These are phyloP conservation scores for Cairina moschata DNA, from an alignment of 2,113 vertebrate species.

Conservation along the genomic window DNA sequence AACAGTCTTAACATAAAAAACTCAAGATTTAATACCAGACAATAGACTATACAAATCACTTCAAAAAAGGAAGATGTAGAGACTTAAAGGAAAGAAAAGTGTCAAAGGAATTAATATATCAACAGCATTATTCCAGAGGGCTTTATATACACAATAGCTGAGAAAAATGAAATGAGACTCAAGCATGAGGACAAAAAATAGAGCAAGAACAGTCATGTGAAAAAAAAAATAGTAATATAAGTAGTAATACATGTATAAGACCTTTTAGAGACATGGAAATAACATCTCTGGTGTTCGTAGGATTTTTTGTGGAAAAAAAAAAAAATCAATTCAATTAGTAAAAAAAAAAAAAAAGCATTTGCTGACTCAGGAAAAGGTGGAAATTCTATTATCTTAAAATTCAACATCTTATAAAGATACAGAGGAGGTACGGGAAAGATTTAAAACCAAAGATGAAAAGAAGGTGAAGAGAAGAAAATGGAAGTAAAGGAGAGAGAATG, in stretches of 20 bases:
- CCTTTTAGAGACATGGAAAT: background rate
- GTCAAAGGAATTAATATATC: background rate
- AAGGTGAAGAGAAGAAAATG: accelerated
- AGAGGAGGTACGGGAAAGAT: background rate
- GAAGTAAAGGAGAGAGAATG: background rate
- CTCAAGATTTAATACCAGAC: background rate
- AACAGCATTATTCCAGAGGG: background rate
- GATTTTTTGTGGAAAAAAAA: background rate
- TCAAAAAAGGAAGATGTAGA: background rate
- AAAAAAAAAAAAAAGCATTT: background rate
- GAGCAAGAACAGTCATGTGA: background rate
- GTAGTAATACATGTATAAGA: background rate
- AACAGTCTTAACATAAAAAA: background rate
- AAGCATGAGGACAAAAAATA: background rate
- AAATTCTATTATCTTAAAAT: background rate
- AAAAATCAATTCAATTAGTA: background rate
- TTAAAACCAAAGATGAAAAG: background rate
- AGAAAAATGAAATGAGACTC: background rate
- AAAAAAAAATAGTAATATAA: too few relatives aligned
- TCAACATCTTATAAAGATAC: background rate
- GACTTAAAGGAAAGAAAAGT: background rate
- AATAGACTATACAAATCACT: background rate
- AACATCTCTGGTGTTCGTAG: background rate
- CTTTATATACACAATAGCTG: background rate
- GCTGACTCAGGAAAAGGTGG: background rate